A percentile compares a stretch with the other conserved stretches of the same genome.
Conservation (phyloP, 2,888 invertebrate species). For the Drosophila hawaiiensis region DNA sequence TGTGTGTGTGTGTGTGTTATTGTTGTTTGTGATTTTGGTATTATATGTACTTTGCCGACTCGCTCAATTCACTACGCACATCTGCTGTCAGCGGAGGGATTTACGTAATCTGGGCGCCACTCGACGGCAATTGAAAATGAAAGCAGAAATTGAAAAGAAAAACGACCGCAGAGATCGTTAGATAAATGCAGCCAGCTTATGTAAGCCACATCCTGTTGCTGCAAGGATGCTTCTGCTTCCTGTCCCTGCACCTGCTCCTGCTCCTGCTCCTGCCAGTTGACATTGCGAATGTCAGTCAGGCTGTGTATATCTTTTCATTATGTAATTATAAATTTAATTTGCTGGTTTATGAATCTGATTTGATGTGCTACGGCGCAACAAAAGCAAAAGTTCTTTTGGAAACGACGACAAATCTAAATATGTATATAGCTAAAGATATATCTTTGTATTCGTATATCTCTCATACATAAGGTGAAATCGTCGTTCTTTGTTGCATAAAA, state of each 20-base stretch:
- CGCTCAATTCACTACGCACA: constrained; percentile 32
- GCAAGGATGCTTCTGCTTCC: background rate
- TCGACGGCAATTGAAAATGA: constrained; percentile 54
- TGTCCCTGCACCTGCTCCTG: too few relatives aligned
- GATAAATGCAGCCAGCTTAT: constrained; percentile 34
- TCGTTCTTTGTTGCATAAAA: constrained; percentile 65
- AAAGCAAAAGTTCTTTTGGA: constrained; percentile 51
- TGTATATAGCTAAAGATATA: constrained; percentile 25
- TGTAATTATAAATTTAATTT: constrained; percentile 29
- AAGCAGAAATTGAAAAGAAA: constrained; percentile 29
- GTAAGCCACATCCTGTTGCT: constrained; percentile 39
- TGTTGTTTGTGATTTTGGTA: constrained; percentile 45
- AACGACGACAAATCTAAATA: constrained; percentile 34
- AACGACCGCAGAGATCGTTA: constrained; percentile 2
- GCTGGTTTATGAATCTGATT: constrained; percentile 13
- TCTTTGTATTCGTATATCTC: constrained; percentile 7
- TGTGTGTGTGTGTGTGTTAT: constrained; percentile 18
- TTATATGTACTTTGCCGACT: constrained; percentile 32
- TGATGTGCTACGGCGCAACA: constrained; percentile 8
- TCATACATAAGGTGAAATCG: constrained; percentile 16
- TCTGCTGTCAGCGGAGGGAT: constrained; percentile 52
- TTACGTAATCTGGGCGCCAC: constrained; percentile 69
- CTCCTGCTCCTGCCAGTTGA: constrained; percentile 26
- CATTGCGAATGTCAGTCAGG: constrained; percentile 54
- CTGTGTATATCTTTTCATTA: constrained; percentile 10